Evolutionary conservation across 2,888 invertebrate species (phyloP).

Genomic region (Aphodius granarius): DNA sequence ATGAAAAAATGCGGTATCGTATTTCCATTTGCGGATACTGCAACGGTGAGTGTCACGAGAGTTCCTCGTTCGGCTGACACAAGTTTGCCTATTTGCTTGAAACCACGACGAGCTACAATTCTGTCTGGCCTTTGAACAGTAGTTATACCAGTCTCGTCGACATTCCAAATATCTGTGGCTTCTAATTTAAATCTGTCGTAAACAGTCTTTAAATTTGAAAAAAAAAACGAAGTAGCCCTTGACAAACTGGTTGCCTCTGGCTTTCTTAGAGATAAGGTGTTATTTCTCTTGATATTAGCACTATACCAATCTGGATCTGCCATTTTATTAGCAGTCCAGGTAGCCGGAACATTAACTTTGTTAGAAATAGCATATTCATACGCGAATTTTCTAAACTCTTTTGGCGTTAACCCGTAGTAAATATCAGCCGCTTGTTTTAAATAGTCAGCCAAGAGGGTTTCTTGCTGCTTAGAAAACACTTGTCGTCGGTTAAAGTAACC

Average conservation of each 20-base stretch:
- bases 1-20: not conserved
- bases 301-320: not conserved
- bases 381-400: not conserved
- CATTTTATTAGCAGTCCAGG: not conserved
- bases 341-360: not conserved
- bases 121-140: not conserved
- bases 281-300: not conserved
- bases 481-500: not conserved
- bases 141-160: not conserved
- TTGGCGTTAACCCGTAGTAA: not conserved
- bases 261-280: not conserved
- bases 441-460: not conserved
- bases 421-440: not conserved
- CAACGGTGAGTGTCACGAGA: not conserved
- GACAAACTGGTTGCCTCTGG: not conserved
- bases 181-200: not conserved
- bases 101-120: not conserved
- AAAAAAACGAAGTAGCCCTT: not conserved
- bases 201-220: not conserved
- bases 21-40: not conserved
- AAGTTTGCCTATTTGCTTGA: not conserved
- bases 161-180: not conserved
- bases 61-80: not conserved
- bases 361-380: not conserved
- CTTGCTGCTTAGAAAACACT: not conserved